Conservation (phyloP, 2,113 vertebrate genomes). For the Okapia johnstoni region DNA sequence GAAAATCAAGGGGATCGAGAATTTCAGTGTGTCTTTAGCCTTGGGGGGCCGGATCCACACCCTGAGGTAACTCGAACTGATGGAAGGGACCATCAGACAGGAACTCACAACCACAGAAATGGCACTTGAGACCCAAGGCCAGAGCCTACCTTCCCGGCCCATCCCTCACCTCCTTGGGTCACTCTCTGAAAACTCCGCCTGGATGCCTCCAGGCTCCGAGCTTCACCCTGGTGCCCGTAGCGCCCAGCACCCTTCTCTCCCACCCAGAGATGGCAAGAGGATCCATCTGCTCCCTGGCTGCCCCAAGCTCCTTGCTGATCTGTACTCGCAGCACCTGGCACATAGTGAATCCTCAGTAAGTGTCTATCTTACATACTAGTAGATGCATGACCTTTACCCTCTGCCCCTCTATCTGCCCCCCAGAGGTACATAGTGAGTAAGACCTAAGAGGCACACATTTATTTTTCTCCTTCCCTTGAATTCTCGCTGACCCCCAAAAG, state of each 20-base stretch:
- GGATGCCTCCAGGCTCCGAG: background rate
- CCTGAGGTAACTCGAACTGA: background rate
- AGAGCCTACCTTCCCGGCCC: background rate
- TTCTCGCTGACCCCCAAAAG: background rate
- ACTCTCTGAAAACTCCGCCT: background rate
- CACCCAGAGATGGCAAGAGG: background rate
- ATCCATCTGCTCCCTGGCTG: background rate
- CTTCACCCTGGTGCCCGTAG: accelerated
- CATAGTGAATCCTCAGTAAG: accelerated
- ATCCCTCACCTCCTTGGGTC: background rate
- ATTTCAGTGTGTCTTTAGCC: background rate
- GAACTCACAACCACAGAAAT: background rate
- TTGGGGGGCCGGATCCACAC: background rate
- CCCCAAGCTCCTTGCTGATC: background rate
- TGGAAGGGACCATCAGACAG: background rate
- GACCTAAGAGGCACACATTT: background rate
- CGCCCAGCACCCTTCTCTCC: background rate
- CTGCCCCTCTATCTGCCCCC: background rate
- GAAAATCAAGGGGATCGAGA: background rate
- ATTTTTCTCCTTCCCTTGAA: background rate
- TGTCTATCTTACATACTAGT: background rate
- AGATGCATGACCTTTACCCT: background rate
- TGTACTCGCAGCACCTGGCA: background rate
- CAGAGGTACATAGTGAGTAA: background rate
- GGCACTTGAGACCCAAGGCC: background rate